Evolutionary conservation across 2,797 vertebrate genomes (phyloP).

Genomic region (Acanthornis magna): DNA sequence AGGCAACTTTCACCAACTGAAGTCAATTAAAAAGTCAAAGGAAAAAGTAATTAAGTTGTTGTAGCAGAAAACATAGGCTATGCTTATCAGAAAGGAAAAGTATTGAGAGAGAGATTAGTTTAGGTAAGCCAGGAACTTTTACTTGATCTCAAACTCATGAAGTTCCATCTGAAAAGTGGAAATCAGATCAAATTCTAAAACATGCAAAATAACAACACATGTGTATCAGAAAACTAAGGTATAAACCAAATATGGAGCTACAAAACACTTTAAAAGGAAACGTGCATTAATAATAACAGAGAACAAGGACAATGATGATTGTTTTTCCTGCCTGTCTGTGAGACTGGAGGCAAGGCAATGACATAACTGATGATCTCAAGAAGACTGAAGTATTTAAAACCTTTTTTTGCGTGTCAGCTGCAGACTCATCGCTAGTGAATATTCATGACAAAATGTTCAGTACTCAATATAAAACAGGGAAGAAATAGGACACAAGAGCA

Average conservation of each 20-base stretch:
- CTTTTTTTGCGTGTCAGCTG: background rate
- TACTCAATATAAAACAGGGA: background rate
- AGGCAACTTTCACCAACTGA: background rate
- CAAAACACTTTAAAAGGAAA: background rate
- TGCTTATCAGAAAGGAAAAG: background rate
- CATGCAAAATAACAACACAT: background rate
- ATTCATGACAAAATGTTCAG: background rate
- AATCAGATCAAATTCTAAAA: background rate
- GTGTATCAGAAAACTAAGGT: background rate
- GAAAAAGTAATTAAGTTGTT: background rate
- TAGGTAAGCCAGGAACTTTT: background rate
- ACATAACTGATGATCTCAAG: background rate
- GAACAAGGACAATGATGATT: background rate
- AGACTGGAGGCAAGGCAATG: background rate
- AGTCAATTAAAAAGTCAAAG: background rate
- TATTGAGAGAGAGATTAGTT: background rate
- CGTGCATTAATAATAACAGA: background rate
- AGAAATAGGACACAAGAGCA: background rate
- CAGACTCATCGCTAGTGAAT: background rate
- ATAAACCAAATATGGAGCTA: background rate
- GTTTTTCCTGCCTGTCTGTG: background rate
- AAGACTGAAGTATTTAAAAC: background rate
- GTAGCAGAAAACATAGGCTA: background rate
- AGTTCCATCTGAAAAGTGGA: background rate
- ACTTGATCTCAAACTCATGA: background rate